Evolutionary conservation across 2,797 vertebrate genomes (phyloP).

Genomic region (Falco novaeseelandiae): DNA sequence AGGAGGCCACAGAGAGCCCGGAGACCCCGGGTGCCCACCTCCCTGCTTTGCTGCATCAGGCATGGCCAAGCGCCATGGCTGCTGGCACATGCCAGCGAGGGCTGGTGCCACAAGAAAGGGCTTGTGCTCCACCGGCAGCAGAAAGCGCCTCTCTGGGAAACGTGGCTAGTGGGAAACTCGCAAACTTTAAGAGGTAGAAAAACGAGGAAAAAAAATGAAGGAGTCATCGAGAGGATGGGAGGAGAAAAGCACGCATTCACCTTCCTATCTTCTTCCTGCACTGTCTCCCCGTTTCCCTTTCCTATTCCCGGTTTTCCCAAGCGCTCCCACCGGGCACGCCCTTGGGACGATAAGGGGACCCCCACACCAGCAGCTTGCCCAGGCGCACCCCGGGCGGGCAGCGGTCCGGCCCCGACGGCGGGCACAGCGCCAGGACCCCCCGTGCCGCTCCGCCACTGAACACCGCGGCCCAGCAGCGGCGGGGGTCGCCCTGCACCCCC

Average conservation of each 20-base stretch:
- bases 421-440: too few species aligned
- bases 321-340: background rate
- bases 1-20: fast-evolving
- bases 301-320: background rate
- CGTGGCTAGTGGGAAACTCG: background rate
- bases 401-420: background rate
- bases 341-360: background rate
- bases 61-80: background rate
- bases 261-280: background rate
- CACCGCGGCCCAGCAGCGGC: too few species aligned
- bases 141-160: background rate
- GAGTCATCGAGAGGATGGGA: background rate
- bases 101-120: background rate
- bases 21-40: background rate
- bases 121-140: background rate
- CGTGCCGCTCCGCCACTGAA: too few species aligned
- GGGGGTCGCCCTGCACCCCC: too few species aligned
- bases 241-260: background rate
- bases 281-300: background rate
- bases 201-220: fast-evolving
- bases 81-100: background rate
- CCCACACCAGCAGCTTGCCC: background rate
- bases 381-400: too few species aligned
- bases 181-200: background rate
- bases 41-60: background rate